These are phyloP conservation scores for Maccullochella peelii DNA, from an alignment of 2,113 vertebrate species.

Conservation along the genomic window DNA sequence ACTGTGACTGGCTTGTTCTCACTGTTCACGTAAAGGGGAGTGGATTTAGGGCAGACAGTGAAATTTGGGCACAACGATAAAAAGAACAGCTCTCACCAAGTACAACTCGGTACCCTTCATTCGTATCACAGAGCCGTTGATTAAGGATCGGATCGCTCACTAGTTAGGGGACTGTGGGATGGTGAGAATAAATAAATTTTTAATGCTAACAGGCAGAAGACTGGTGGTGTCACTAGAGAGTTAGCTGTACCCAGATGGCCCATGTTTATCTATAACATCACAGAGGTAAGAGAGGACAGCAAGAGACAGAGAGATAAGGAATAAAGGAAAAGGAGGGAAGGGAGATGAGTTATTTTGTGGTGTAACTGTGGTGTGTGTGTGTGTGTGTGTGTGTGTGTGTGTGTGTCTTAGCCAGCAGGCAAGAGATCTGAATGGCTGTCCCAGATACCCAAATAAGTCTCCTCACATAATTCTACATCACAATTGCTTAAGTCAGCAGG, in stretches of 20 bases:
- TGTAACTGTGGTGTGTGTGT: constrained; percentile 36
- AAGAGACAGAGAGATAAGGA: constrained; percentile 30
- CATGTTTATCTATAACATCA: constrained; percentile 54
- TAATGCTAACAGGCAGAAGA: constrained; percentile 32
- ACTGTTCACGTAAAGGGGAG: no score
- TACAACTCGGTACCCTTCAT: no score
- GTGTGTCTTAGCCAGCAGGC: constrained; percentile 57
- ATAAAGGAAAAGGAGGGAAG: neutral
- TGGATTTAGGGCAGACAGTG: no score
- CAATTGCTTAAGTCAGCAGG: constrained; percentile 67
- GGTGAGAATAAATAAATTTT: constrained; percentile 23
- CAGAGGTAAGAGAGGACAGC: constrained; percentile 42
- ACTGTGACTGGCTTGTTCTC: no score
- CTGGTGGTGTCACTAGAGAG: constrained; percentile 26
- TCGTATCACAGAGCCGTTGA: no score
- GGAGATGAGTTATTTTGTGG: constrained; percentile 42
- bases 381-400: constrained; percentile 32
- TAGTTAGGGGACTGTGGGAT: constrained; percentile 3
- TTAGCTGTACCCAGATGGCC: constrained; percentile 46
- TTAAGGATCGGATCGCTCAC: no score
- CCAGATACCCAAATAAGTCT: constrained; percentile 80
- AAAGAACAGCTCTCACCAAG: no score
- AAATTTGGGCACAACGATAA: no score
- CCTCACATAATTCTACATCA: constrained; percentile 65
- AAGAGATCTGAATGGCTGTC: constrained; percentile 66